These are phyloP conservation scores for Chymomyza costata DNA, from an alignment of 1,140 invertebrate species.

Conservation along the genomic window DNA sequence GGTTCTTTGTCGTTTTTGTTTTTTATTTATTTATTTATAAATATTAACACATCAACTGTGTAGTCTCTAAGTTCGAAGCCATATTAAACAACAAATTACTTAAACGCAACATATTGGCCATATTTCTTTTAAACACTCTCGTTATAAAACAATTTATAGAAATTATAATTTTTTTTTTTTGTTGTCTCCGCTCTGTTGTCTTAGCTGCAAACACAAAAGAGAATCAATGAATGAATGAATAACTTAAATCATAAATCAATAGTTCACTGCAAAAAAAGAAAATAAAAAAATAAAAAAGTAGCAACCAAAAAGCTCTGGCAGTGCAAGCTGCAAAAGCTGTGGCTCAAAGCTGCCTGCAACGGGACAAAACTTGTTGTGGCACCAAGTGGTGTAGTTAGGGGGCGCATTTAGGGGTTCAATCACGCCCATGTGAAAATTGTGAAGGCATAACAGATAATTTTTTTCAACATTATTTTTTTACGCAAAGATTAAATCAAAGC, in stretches of 20 bases:
- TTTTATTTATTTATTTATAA: conserved; percentile 1
- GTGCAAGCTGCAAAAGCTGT: conserved; percentile 48
- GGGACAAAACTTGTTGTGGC: too few relatives aligned
- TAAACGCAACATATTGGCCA: conserved; percentile 56
- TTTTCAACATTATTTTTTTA: conserved; percentile 4
- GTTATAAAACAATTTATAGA: not conserved
- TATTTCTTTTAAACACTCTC: conserved; percentile 6
- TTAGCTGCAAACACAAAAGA: conserved; percentile 46
- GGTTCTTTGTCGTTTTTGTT: conserved; percentile 2
- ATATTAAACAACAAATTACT: conserved; percentile 60
- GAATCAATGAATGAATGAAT: conserved; percentile 14
- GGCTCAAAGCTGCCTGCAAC: conserved; percentile 39
- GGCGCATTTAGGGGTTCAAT: too few relatives aligned
- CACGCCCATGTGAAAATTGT: too few relatives aligned
- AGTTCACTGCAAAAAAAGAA: conserved; percentile 3
- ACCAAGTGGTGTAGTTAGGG: too few relatives aligned
- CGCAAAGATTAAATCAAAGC: too few relatives aligned
- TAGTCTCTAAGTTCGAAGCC: conserved; percentile 66
- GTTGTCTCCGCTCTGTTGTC: conserved; percentile 15
- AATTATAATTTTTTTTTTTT: conserved; percentile 13
- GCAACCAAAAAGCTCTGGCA: conserved; percentile 37
- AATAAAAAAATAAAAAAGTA: conserved; percentile 29
- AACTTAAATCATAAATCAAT: conserved; percentile 45
- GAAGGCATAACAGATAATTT: too few relatives aligned
- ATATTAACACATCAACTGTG: conserved; percentile 64